Evolutionary conservation across 2,797 vertebrate species (phyloP).

Genomic region (Eulemur mongoz): DNA sequence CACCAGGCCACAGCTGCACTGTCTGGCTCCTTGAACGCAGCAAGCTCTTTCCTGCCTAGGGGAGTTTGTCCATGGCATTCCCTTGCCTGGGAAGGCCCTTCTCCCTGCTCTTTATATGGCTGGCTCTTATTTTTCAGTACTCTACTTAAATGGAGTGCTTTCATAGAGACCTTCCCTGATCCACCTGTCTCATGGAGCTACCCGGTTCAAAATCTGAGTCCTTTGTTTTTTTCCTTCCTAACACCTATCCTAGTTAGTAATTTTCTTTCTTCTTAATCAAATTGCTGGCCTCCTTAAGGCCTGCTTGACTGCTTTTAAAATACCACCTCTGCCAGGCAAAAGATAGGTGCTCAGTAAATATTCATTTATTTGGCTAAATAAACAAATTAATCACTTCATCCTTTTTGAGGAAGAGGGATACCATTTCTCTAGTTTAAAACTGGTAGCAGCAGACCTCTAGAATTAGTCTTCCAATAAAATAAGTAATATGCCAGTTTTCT

Average conservation of each 20-base stretch:
- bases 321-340: not conserved
- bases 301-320: not conserved
- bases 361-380: not conserved
- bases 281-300: not conserved
- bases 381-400: not conserved
- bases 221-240: not conserved
- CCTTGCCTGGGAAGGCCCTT: not conserved
- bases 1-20: not conserved
- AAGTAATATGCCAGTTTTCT: not conserved
- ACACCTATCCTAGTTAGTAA: not conserved
- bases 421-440: conserved; percentile 24
- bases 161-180: not conserved
- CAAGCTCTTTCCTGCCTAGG: not conserved
- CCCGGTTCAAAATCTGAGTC: not conserved
- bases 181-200: not conserved
- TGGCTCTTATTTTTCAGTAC: not conserved
- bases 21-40: not conserved
- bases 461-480: conserved; percentile 10
- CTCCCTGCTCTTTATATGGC: not conserved
- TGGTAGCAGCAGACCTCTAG: not conserved
- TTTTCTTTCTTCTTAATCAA: not conserved
- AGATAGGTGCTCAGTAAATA: not conserved
- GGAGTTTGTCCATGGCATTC: not conserved
- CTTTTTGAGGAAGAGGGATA: not conserved
- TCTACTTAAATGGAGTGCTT: not conserved